Evolutionary conservation across 2,113 vertebrate species (phyloP).

Genomic region (Chelonoidis abingdonii): DNA sequence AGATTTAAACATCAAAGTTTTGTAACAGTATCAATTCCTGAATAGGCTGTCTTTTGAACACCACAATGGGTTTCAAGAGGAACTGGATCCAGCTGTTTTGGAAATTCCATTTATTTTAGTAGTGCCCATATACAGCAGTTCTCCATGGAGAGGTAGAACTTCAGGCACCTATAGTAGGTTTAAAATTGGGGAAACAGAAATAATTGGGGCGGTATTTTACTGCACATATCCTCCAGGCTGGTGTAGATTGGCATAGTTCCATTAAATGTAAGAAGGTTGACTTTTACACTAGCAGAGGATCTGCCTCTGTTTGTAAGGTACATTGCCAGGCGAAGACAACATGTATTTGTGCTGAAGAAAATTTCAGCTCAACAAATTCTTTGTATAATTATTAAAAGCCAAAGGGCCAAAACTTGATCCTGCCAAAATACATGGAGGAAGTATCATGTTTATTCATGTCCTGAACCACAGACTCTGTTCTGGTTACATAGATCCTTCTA

Average conservation of each 20-base stretch:
- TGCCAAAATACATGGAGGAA: not conserved
- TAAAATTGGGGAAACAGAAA: not conserved
- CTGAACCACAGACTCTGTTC: not conserved
- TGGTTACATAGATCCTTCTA: not conserved
- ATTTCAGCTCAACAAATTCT: not conserved
- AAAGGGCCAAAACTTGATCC: not conserved
- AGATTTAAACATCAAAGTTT: too few relatives aligned
- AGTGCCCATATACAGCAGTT: not conserved
- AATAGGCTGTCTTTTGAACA: not conserved
- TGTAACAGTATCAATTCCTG: not conserved
- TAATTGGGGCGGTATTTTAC: not conserved
- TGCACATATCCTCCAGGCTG: not conserved
- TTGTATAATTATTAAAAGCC: not conserved
- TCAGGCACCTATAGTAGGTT: not conserved
- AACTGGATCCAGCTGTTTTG: not conserved
- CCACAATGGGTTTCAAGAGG: not conserved
- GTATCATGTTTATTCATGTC: not conserved
- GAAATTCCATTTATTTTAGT: not conserved
- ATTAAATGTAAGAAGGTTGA: not conserved
- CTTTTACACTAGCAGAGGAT: not conserved
- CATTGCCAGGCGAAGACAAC: not conserved
- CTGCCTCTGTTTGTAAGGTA: not conserved
- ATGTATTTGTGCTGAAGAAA: not conserved
- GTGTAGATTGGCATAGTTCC: not conserved
- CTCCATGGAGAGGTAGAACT: not conserved